These are phyloP conservation scores for Drosophila longiperda DNA, from an alignment of 2,888 invertebrate genomes.

Conservation along the genomic window DNA sequence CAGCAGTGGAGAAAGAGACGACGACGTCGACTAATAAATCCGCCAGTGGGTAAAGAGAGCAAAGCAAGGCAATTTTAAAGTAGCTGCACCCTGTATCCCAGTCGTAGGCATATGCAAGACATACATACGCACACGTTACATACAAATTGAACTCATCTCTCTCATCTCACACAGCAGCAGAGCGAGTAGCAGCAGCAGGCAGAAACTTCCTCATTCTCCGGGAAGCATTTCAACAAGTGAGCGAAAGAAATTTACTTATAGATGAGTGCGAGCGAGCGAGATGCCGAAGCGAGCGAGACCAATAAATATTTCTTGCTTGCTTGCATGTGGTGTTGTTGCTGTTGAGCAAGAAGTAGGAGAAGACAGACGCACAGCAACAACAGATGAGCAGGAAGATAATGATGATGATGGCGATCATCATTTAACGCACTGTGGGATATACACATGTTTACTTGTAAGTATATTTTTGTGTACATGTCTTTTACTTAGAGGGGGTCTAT, in stretches of 20 bases:
- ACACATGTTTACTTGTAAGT: conserved; percentile 39
- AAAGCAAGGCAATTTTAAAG: conserved; percentile 64
- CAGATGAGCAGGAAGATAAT: conserved; percentile 49
- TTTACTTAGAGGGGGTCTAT: conserved; percentile 82
- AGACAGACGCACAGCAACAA: conserved; percentile 35
- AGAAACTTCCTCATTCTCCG: conserved; percentile 79
- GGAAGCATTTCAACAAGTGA: conserved; percentile 79
- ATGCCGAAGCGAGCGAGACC: conserved; percentile 45
- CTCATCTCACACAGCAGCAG: conserved; percentile 27
- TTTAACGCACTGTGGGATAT: conserved; percentile 44
- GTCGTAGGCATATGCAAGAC: conserved; percentile 28
- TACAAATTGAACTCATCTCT: conserved; percentile 71
- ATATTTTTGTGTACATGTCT: conserved; percentile 65
- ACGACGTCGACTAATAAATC: conserved; percentile 76
- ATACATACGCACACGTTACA: conserved; percentile 30
- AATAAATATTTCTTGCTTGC: conserved; percentile 52
- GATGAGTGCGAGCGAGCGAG: conserved; percentile 35
- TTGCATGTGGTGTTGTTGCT: conserved; percentile 18
- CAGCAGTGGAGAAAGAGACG: conserved; percentile 63
- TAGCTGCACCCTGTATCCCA: conserved; percentile 64
- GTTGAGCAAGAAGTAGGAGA: conserved; percentile 56
- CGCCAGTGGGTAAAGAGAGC: conserved; percentile 83
- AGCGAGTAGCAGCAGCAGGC: conserved; percentile 22
- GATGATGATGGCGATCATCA: conserved; percentile 45
- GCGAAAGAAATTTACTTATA: conserved; percentile 60